Evolutionary conservation across 2,888 invertebrate genomes (phyloP).

Genomic region (Tuberolachnus salignus): DNA sequence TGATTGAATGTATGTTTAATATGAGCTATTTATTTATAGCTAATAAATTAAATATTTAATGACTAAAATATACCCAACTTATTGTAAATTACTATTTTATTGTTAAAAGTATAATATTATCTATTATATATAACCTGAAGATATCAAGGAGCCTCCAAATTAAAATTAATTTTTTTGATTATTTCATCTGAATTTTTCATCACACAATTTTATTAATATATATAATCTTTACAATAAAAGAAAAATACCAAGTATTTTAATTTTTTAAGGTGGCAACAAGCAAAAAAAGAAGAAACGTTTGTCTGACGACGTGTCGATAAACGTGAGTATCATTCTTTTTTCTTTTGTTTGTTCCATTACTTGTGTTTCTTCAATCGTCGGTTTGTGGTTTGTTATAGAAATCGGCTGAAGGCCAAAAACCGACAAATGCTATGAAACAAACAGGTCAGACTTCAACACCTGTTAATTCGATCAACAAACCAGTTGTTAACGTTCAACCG

Average conservation of each 20-base stretch:
- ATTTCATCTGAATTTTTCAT: conserved; percentile 4
- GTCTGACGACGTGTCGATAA: conserved; percentile 56
- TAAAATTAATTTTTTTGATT: not conserved
- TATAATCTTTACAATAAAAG: conserved; percentile 16
- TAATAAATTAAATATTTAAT: not conserved
- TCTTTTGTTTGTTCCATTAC: conserved; percentile 17
- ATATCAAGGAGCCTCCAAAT: not conserved
- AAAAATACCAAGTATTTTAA: conserved; percentile 52
- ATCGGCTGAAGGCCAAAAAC: conserved; percentile 49
- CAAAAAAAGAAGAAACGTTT: conserved; percentile 57
- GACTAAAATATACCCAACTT: not conserved
- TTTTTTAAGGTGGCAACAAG: conserved; percentile 55
- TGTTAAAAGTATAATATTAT: not conserved
- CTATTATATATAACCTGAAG: not conserved
- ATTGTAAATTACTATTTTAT: not conserved
- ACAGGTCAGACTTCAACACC: conserved; percentile 36
- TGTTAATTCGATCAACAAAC: conserved; percentile 54
- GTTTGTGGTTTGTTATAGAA: conserved; percentile 51
- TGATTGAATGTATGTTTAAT: not conserved
- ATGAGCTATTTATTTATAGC: not conserved
- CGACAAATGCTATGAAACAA: conserved; percentile 50
- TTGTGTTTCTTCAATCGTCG: conserved; percentile 42
- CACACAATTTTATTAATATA: conserved; percentile 3
- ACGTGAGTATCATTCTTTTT: conserved; percentile 50
- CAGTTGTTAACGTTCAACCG: conserved; percentile 45